These are phyloP conservation scores for Drosophila maculinotata DNA, from an alignment of 2,888 invertebrate genomes.

Conservation along the genomic window DNA sequence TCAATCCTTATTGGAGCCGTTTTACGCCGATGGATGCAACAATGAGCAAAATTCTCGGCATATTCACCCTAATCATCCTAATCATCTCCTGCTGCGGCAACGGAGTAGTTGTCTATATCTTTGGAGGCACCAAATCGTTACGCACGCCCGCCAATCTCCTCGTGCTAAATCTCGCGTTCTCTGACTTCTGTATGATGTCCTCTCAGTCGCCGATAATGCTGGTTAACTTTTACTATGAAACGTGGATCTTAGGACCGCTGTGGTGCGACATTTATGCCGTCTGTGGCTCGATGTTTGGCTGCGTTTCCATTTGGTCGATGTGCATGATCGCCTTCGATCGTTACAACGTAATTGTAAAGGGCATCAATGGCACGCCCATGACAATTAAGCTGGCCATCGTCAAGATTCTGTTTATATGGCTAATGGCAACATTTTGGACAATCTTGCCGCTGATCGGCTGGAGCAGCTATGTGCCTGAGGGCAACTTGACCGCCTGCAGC, in stretches of 20 bases:
- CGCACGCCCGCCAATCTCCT: constrained; percentile 96
- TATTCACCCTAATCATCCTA: constrained; percentile 91
- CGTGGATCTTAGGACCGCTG: constrained; percentile 87
- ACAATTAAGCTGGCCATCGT: constrained; percentile 92
- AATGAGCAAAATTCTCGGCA: constrained; percentile 93
- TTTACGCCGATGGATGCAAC: constrained; percentile 95
- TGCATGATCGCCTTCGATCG: constrained; percentile 96
- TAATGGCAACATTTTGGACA: constrained; percentile 91
- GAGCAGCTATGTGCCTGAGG: constrained; percentile 96
- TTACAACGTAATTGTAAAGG: constrained; percentile 97
- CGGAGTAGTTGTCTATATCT: constrained; percentile 84
- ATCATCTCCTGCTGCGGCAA: constrained; percentile 84
- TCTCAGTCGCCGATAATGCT: constrained; percentile 85
- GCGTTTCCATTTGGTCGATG: constrained; percentile 97
- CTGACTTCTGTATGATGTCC: constrained; percentile 94
- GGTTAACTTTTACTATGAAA: constrained; percentile 84
- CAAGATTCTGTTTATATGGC: constrained; percentile 92
- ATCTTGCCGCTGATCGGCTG: constrained; percentile 94
- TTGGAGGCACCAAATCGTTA: constrained; percentile 85
- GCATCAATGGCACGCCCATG: constrained; percentile 93
- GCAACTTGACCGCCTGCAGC: constrained; percentile 97
- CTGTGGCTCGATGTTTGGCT: constrained; percentile 94
- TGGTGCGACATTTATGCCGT: constrained; percentile 95
- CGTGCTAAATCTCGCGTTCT: constrained; percentile 95
- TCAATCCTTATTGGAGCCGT: constrained; percentile 93